Percentiles rank a stretch among this genome's conserved stretches.
Evolutionary conservation across 2,888 invertebrate species (phyloP).

Genomic region (Thysanoteuthis rhombus): DNA sequence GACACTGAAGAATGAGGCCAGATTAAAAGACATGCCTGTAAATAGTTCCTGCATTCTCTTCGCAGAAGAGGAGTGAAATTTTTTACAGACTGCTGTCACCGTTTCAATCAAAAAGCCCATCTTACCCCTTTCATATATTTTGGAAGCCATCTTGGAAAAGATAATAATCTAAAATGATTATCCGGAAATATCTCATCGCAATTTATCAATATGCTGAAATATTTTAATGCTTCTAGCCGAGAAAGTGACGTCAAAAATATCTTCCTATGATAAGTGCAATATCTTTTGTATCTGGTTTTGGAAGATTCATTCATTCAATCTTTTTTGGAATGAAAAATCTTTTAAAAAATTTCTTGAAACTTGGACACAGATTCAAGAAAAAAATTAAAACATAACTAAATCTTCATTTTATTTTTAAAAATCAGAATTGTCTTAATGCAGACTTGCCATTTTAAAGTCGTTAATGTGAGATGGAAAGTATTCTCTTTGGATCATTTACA

Average conservation of each 20-base stretch:
- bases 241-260: not conserved
- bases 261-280: not conserved
- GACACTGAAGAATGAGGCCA: not conserved
- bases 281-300: not conserved
- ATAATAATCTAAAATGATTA: not conserved
- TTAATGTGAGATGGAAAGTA: not conserved
- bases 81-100: not conserved
- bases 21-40: not conserved
- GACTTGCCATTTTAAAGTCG: not conserved
- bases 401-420: not conserved
- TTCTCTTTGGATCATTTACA: not conserved
- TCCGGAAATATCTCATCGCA: not conserved
- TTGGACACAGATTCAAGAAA: not conserved
- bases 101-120: not conserved
- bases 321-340: not conserved
- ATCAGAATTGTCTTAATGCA: not conserved
- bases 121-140: not conserved
- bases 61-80: not conserved
- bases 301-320: not conserved
- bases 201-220: constrained; percentile 12
- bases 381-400: not conserved
- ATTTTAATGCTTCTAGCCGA: not conserved
- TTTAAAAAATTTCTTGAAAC: not conserved
- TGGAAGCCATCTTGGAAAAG: not conserved
- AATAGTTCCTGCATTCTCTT: not conserved